A percentile compares a stretch with the other conserved stretches of the same genome.
Evolutionary conservation across 2,888 invertebrate species (phyloP).

Genomic region (Pelosia muscerda): DNA sequence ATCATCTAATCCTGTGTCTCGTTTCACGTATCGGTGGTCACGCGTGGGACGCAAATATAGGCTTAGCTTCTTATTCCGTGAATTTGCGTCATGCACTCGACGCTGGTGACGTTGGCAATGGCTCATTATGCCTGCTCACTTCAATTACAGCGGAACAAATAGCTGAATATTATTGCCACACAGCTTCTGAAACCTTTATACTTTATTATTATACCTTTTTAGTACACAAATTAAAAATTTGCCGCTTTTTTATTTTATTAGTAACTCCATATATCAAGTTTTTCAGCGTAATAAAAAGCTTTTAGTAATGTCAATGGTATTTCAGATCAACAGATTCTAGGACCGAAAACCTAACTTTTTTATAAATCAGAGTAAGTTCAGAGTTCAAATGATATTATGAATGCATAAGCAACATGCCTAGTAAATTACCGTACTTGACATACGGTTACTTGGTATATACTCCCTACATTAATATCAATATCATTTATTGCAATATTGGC

Average conservation of each 20-base stretch:
- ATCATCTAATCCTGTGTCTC: slow-evolving; percentile 61
- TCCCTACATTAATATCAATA: neutral
- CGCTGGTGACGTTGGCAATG: slow-evolving; percentile 57
- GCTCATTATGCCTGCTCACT: slow-evolving; percentile 49
- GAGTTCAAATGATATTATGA: neutral
- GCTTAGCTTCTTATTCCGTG: slow-evolving; percentile 64
- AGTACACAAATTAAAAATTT: neutral
- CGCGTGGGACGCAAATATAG: slow-evolving; percentile 68
- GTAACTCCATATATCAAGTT: neutral
- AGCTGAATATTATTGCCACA: slow-evolving; percentile 14
- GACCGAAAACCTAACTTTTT: neutral
- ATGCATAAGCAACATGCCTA: neutral
- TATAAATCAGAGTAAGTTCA: neutral
- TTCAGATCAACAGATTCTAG: neutral
- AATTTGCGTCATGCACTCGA: slow-evolving; percentile 71
- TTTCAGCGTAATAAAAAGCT: too few relatives aligned
- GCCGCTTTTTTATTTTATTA: neutral
- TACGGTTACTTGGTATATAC: neutral
- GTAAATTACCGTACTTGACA: neutral
- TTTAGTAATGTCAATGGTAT: too few relatives aligned
- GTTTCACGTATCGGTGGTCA: slow-evolving; percentile 54
- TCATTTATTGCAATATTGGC: neutral
- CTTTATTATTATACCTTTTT: neutral
- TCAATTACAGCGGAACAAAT: slow-evolving; percentile 37
- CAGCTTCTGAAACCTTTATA: neutral